These are phyloP conservation scores for Dynastes grantii DNA, from an alignment of 2,888 invertebrate species.

Conservation along the genomic window DNA sequence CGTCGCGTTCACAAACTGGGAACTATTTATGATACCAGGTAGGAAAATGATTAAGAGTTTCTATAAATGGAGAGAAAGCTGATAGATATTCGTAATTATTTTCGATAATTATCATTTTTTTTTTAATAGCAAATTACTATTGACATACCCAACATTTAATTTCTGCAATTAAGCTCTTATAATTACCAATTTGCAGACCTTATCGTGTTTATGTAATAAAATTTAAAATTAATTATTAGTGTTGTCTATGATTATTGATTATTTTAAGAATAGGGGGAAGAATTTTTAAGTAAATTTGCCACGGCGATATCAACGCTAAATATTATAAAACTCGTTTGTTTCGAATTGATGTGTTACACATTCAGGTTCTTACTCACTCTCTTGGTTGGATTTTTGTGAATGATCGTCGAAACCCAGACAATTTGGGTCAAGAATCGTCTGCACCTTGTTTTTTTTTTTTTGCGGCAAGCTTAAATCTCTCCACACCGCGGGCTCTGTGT, in stretches of 20 bases:
- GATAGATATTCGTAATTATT: not conserved
- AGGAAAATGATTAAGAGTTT: not conserved
- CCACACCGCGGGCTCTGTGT: not conserved
- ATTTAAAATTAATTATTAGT: not conserved
- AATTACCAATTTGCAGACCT: too few relatives aligned
- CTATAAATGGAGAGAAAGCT: slow-evolving; percentile 7
- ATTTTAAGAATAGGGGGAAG: too few relatives aligned
- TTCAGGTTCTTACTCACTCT: not conserved
- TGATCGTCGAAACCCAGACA: slow-evolving; percentile 20
- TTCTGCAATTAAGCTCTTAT: too few relatives aligned
- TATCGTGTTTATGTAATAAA: too few relatives aligned
- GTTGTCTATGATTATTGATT: too few relatives aligned
- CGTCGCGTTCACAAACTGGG: not conserved
- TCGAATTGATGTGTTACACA: not conserved
- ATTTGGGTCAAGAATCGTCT: slow-evolving; percentile 39
- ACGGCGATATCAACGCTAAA: not conserved
- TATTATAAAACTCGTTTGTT: not conserved
- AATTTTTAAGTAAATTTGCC: too few relatives aligned
- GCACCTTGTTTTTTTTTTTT: slow-evolving; percentile 30
- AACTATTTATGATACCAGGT: not conserved
- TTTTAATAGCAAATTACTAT: not conserved
- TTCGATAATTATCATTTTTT: not conserved
- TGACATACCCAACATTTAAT: not conserved
- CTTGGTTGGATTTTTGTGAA: slow-evolving; percentile 19
- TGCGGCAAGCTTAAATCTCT: not conserved